A percentile compares a stretch with the other conserved stretches of the same genome.
These are phyloP conservation scores for Drosophila atripex DNA, from an alignment of 2,888 invertebrate species.

Conservation along the genomic window DNA sequence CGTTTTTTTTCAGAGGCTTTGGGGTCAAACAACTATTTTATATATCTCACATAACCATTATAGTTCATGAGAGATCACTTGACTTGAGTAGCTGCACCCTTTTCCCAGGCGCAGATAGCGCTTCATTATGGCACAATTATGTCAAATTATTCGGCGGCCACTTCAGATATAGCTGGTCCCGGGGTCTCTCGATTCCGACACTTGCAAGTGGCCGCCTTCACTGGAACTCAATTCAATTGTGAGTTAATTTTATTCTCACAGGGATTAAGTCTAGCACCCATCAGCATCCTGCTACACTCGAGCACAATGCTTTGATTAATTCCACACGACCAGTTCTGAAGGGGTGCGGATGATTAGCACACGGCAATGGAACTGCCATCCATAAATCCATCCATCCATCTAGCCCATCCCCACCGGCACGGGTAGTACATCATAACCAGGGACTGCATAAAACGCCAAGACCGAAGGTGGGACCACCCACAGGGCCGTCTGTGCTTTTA, in stretches of 20 bases:
- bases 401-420: constrained; percentile 19
- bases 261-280: constrained; percentile 49
- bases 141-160: constrained; percentile 67
- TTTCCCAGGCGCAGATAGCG: constrained; percentile 52
- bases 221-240: constrained; percentile 68
- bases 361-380: constrained; percentile 26
- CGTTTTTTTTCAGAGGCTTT: not conserved
- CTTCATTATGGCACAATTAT: constrained; percentile 77
- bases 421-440: constrained; percentile 24
- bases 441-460: constrained; percentile 50
- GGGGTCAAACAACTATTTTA: constrained; percentile 42
- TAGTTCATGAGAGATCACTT: constrained; percentile 50
- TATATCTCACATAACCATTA: constrained; percentile 2
- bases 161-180: constrained; percentile 37
- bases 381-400: constrained; percentile 45
- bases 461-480: constrained; percentile 67
- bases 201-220: constrained; percentile 69
- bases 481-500: constrained; percentile 65
- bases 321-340: constrained; percentile 80
- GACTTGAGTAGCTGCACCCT: constrained; percentile 59
- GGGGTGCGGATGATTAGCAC: constrained; percentile 81
- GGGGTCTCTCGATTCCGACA: constrained; percentile 22
- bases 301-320: constrained; percentile 72
- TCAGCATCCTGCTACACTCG: constrained; percentile 28
- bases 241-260: constrained; percentile 56